Conservation (phyloP, 2,797 vertebrate species). For the Neoniphon sammara region DNA sequence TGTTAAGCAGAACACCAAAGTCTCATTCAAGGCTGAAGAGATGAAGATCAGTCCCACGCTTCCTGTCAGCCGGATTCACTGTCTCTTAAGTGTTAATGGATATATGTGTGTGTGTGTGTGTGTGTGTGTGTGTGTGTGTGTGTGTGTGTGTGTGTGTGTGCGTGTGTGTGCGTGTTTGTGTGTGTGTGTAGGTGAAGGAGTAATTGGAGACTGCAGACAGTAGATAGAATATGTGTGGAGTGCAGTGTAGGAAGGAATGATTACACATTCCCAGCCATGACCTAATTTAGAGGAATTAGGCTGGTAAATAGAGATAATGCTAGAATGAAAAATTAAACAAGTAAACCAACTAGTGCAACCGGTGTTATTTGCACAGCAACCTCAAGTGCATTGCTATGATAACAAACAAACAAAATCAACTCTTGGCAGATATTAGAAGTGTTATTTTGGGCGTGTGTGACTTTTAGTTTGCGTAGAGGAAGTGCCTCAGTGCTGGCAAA, state of each 20-base stretch:
- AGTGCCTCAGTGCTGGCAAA: conserved; percentile 14
- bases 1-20: not conserved
- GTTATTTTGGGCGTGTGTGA: conserved; percentile 19
- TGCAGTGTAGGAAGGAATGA: not conserved
- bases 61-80: not conserved
- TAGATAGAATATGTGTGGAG: conserved; percentile 3
- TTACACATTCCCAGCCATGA: not conserved
- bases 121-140: not conserved
- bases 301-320: conserved; percentile 3
- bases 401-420: not conserved
- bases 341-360: not conserved
- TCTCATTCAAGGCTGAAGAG: not conserved
- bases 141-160: too few relatives aligned
- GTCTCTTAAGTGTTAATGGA: not conserved
- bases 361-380: not conserved
- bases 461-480: conserved; percentile 39
- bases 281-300: not conserved
- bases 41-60: conserved; percentile 2
- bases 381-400: not conserved
- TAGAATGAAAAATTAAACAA: not conserved
- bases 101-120: too few relatives aligned
- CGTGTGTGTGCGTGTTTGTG: too few relatives aligned
- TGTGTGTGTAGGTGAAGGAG: not conserved
- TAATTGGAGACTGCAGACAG: conserved; percentile 5
- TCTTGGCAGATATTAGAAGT: not conserved